These are phyloP conservation scores for Leptinotarsa tumamoca DNA, from an alignment of 2,888 invertebrate species.

Conservation along the genomic window DNA sequence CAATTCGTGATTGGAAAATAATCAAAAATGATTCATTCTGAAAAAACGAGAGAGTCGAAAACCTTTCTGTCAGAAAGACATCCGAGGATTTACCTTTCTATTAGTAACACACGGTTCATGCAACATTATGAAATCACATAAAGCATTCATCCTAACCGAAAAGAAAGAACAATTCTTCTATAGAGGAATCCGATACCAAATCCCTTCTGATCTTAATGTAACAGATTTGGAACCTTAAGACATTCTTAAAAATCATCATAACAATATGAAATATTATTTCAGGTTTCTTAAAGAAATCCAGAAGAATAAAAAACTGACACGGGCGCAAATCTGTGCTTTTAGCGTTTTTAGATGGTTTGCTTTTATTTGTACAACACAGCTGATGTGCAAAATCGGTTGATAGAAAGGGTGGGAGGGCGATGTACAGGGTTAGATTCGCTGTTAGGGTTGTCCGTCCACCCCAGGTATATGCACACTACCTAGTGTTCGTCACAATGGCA, in stretches of 20 bases:
- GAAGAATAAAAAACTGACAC: constrained; percentile 43
- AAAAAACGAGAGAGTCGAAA: background rate
- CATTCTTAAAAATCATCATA: constrained; percentile 55
- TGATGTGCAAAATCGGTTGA: constrained; percentile 61
- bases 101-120: constrained; percentile 4
- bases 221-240: constrained; percentile 56
- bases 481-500: constrained; percentile 58
- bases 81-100: background rate
- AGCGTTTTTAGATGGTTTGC: constrained; percentile 42
- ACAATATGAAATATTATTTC: constrained; percentile 63
- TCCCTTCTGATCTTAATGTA: constrained; percentile 56
- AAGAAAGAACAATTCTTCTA: constrained; percentile 10
- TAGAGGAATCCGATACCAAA: constrained; percentile 34
- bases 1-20: too few relatives aligned
- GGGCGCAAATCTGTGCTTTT: constrained; percentile 46
- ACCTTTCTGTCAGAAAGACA: background rate
- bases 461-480: constrained; percentile 56
- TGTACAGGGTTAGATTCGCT: constrained; percentile 55
- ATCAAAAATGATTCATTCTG: too few relatives aligned
- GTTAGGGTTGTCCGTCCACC: constrained; percentile 57
- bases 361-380: constrained; percentile 61
- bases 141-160: background rate
- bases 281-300: constrained; percentile 53
- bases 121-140: constrained; percentile 18
- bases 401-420: constrained; percentile 48